Base-by-base conservation (phyloP, 2,888 invertebrate genomes). In the Eupsilia transversa region DNA sequence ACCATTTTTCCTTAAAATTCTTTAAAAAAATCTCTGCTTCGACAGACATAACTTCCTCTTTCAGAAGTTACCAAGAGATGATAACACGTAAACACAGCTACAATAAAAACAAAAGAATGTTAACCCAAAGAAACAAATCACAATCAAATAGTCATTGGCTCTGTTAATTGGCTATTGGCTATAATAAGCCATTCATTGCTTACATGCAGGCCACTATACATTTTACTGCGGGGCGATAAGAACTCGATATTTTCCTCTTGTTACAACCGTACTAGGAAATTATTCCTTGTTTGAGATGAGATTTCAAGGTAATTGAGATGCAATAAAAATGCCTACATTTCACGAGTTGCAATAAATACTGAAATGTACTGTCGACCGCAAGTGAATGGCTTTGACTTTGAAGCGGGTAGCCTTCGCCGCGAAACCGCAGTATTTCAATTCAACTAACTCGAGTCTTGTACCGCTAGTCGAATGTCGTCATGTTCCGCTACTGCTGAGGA, bases 191-290 rank as follows among this genome's bases (percentile, higher is more conserved):
- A 49, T 72, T 72, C 30, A 80, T 82, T 64, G 67, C 57, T 30
- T 1, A 57, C 43, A 43, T 10, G 35, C 12, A n/a, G 20, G 41
- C 35, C 43, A 56, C 54, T 49, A n/a, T n/a, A 67, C 33, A 72
- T 77, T 82, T 77, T 59, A 82, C 77, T 59, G 54, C 82, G 5
- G 0, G 1, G 9, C 72, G 77, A 82, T 80, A 80, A 72, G 81
- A 3, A 3, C n/a, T 3, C 14, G 27, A 33, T 41, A 54, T 66
- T 76, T 67, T 20, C 52, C 61, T 49, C 38, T 23, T 3, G 57
- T 17, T 70, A 23, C 17, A 6, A 35, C 69, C 20, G 54, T 2
- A 70, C 30, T 38, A 17, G 41, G 41, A 61, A 64, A n/a, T 38
- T 27, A n/a, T 33, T 27, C 10, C 49, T 23, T 54, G 70, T 70